These are phyloP conservation scores for Agrotis exclamationis DNA, from an alignment of 2,888 invertebrate genomes.

Conservation along the genomic window DNA sequence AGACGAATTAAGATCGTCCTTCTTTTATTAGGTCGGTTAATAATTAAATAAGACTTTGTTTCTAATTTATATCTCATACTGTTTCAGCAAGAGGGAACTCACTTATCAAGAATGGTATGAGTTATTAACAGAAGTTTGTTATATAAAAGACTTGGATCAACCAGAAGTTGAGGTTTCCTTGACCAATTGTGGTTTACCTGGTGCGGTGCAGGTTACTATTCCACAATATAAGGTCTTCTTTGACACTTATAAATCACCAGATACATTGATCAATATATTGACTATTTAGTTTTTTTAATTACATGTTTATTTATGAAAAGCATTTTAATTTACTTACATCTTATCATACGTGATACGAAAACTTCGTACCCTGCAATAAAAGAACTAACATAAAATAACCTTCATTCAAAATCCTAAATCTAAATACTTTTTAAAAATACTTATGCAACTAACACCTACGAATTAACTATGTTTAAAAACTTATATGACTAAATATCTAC, in stretches of 20 bases:
- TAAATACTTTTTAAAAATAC: too few species aligned
- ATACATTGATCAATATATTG: slow-evolving; percentile 40
- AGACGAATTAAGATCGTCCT: too few species aligned
- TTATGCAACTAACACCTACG: too few species aligned
- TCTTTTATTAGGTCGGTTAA: too few species aligned
- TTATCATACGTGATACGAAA: too few species aligned
- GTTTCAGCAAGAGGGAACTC: slow-evolving; percentile 73
- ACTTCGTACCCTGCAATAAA: too few species aligned
- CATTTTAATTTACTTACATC: background rate
- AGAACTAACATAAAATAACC: too few species aligned
- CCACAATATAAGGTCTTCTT: slow-evolving; percentile 76
- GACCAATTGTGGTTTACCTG: slow-evolving; percentile 75
- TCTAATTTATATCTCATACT: slow-evolving; percentile 10
- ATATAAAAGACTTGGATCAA: slow-evolving; percentile 61
- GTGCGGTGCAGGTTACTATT: slow-evolving; percentile 63
- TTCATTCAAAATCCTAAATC: too few species aligned
- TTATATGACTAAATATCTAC: too few species aligned
- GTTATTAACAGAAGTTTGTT: slow-evolving; percentile 70
- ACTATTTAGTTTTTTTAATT: background rate
- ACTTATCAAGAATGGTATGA: slow-evolving; percentile 71
- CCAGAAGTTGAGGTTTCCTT: slow-evolving; percentile 59
- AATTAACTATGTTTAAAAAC: too few species aligned
- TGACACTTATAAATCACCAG: slow-evolving; percentile 69
- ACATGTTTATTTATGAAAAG: background rate
- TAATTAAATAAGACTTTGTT: background rate